These are phyloP conservation scores for Belonocnema kinseyi DNA, from an alignment of 1,140 invertebrate genomes.

Conservation along the genomic window DNA sequence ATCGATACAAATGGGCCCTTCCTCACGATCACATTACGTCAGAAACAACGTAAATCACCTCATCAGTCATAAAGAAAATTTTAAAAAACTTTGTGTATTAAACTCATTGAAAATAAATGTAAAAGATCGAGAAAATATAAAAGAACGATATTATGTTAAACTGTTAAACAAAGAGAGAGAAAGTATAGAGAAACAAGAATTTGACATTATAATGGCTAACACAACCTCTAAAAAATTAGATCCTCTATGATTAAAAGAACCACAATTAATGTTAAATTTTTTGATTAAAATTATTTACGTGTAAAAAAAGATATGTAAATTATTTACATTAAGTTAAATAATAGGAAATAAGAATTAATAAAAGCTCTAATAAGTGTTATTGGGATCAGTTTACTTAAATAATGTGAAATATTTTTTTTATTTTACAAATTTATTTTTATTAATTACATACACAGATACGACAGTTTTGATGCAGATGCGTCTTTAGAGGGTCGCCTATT, in stretches of 20 bases:
- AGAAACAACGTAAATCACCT: slow-evolving; percentile 43
- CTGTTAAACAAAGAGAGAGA: not conserved
- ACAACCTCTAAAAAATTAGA: slow-evolving; percentile 56
- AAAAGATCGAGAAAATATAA: slow-evolving; percentile 38
- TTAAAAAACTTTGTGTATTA: slow-evolving; percentile 32
- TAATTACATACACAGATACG: slow-evolving; percentile 51
- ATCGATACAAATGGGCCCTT: slow-evolving; percentile 33
- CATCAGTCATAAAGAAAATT: slow-evolving; percentile 16
- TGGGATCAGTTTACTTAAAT: no score
- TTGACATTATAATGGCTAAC: slow-evolving; percentile 62
- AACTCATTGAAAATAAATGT: slow-evolving; percentile 41
- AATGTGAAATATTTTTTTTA: not conserved
- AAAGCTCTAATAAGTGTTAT: no score
- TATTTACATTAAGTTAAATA: no score
- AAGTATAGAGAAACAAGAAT: slow-evolving; percentile 44
- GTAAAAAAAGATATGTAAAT: slow-evolving; percentile 40
- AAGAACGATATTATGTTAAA: slow-evolving; percentile 23
- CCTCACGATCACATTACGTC: slow-evolving; percentile 44
- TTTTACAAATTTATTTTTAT: slow-evolving; percentile 36
- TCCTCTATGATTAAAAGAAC: slow-evolving; percentile 57
- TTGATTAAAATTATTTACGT: slow-evolving; percentile 62
- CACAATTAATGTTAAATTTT: slow-evolving; percentile 59
- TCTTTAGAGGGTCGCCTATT: slow-evolving; percentile 45
- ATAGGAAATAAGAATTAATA: no score
- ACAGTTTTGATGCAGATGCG: slow-evolving; percentile 48